Evolutionary conservation across 2,888 invertebrate species (phyloP).

Genomic region (Vannuccia rotundouncinata): DNA sequence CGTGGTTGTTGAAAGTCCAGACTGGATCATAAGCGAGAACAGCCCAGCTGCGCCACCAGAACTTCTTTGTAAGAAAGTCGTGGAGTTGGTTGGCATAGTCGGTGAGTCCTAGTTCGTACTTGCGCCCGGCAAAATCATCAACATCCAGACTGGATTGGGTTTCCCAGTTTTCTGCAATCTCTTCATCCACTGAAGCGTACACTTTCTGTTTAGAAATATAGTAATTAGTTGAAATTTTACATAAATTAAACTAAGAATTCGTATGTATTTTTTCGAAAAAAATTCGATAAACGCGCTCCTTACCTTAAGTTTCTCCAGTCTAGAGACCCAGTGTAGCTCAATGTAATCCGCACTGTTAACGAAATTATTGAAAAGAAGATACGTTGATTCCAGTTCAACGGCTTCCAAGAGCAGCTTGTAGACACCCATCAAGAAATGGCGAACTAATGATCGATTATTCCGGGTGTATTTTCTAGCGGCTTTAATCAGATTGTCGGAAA

Average conservation of each 20-base stretch:
- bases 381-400: background rate
- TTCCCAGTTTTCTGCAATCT: background rate
- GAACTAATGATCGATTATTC: background rate
- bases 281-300: too few species aligned
- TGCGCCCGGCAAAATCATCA: background rate
- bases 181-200: background rate
- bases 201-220: too few species aligned
- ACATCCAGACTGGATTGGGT: background rate
- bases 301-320: background rate
- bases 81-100: background rate
- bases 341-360: background rate
- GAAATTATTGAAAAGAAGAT: background rate
- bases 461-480: background rate
- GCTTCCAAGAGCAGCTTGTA: background rate
- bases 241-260: too few species aligned
- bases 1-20: constrained; percentile 10
- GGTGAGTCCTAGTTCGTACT: background rate
- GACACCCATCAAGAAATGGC: background rate
- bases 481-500: background rate
- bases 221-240: too few species aligned
- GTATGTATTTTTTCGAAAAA: too few species aligned
- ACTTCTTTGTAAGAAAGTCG: background rate
- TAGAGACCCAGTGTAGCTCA: background rate
- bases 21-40: background rate
- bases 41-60: constrained; percentile 1